Conservation (phyloP, 1,140 invertebrate species). For the Drosophila tani region DNA sequence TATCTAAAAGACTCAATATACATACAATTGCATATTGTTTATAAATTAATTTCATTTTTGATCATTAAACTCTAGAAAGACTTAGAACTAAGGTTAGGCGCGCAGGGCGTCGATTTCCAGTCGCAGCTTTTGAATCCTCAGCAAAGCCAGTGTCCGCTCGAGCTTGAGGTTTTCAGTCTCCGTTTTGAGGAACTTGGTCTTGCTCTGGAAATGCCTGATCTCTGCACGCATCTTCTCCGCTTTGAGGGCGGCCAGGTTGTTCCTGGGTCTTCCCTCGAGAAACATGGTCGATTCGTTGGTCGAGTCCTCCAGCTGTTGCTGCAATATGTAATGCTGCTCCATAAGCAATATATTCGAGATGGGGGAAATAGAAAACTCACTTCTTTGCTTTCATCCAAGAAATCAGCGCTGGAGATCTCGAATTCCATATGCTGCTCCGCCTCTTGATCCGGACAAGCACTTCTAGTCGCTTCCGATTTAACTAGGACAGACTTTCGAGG, state of each 20-base stretch:
- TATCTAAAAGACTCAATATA: background rate
- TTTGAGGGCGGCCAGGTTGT: conserved; percentile 21
- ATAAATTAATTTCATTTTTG: background rate
- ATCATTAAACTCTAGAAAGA: background rate
- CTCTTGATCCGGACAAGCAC: background rate
- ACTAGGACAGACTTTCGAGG: background rate
- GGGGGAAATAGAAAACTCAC: background rate
- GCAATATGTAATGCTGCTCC: conserved; percentile 9
- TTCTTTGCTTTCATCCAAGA: conserved; percentile 29
- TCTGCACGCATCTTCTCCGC: conserved; percentile 42
- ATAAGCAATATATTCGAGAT: background rate
- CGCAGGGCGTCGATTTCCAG: conserved; percentile 44
- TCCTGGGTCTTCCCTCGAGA: conserved; percentile 22
- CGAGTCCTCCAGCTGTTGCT: conserved; percentile 13
- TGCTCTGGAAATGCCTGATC: conserved; percentile 44
- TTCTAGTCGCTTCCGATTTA: background rate
- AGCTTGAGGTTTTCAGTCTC: conserved; percentile 50
- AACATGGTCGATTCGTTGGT: background rate
- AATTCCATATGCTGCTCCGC: conserved; percentile 19
- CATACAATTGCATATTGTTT: background rate
- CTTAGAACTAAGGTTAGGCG: conserved; percentile 2
- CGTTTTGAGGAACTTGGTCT: conserved; percentile 41
- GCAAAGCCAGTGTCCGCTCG: conserved; percentile 32
- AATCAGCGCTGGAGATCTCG: conserved; percentile 16
- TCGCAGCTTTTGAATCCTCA: conserved; percentile 41